Evolutionary conservation across 2,113 vertebrate genomes (phyloP), one percentile per base, ranked within the genome.

Genomic region (Rhodinocichla rosea): DNA sequence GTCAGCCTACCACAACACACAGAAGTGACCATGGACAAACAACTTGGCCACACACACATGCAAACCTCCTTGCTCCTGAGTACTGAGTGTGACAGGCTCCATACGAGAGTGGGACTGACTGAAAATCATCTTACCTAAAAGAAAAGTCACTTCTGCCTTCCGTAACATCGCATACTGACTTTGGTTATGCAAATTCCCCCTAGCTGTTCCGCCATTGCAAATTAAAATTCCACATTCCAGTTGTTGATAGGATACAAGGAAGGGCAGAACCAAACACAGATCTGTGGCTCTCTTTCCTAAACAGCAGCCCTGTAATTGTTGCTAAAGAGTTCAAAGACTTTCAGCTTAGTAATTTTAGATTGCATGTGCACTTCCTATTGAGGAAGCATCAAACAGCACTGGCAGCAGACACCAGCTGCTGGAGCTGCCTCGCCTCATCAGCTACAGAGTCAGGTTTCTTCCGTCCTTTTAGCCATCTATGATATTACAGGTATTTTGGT

Each of bases 311-410:
- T 90, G 7, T 44, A 84, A 79, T 4, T 69, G 53, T 21, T 64
- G 37, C 26, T 64, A 32, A 84, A 76, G n/a, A 27, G 19, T 64
- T 86, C 47, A 81, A 22, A 94, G 91, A 91, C 76, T 70, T 79
- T 83, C 40, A 95, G 86, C 74, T 96, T 87, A 95, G 94, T 93
- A 92, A 94, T 81, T 96, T 94, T 60, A 89, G 89, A 83, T 89
- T 83, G 33, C 71, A 92, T 57, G 82, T 71, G 78, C 73, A 90
- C 94, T 95, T 97, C 89, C 73, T 84, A n/a, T 24, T 84, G 35
- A 87, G 20, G 22, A 87, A 17, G 33, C 53, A 71, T 71, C 44
- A 73, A 89, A 73, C 13, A 91, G 56, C 37, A n/a, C 22, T 30
- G 75, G 69, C 49, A 85, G 44, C 65, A 73, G 40, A 73, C 24